Percentiles rank a stretch among this genome's conserved stretches.
phyloP scores from a whole-genome alignment of 2,797 vertebrate genomes.

The Sphenopsis melanotis region DNA sequence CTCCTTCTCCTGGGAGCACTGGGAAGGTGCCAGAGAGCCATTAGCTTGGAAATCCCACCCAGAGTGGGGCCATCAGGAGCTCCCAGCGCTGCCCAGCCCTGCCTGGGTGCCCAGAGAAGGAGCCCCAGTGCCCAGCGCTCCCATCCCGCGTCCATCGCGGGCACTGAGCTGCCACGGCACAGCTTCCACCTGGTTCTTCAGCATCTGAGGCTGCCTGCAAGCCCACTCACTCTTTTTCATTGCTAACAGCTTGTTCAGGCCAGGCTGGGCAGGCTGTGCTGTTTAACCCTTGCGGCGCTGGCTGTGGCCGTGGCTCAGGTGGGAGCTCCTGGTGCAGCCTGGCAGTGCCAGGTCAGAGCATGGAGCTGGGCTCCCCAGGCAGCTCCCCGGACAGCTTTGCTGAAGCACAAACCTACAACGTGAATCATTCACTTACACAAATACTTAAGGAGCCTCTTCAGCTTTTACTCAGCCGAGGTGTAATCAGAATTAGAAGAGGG shows the following conservation, averaged over 20 bases:
- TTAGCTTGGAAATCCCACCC: not conserved
- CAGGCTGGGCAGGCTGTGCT: not conserved
- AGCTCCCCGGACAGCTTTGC: not conserved
- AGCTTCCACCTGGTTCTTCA: not conserved
- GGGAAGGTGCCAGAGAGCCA: not conserved
- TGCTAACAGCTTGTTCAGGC: not conserved
- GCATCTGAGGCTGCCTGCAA: not conserved
- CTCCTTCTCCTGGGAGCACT: not conserved
- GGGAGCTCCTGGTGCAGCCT: not conserved
- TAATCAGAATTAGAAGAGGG: not conserved
- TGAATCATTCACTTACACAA: not conserved
- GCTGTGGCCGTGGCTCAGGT: not conserved
- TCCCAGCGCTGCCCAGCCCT: not conserved
- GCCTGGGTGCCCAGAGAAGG: not conserved
- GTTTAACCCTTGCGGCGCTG: not conserved
- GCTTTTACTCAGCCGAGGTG: not conserved
- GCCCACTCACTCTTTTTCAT: not conserved
- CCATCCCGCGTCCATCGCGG: rapidly evolving
- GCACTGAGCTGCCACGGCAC: not conserved
- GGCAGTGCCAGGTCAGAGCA: not conserved
- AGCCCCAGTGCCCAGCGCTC: rapidly evolving
- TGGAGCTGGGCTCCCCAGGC: rapidly evolving
- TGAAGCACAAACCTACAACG: not conserved
- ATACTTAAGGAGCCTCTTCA: not conserved
- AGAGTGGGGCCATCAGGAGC: not conserved